These are phyloP conservation scores for Oligia strigilis DNA, from an alignment of 2,888 invertebrate species.

Conservation along the genomic window DNA sequence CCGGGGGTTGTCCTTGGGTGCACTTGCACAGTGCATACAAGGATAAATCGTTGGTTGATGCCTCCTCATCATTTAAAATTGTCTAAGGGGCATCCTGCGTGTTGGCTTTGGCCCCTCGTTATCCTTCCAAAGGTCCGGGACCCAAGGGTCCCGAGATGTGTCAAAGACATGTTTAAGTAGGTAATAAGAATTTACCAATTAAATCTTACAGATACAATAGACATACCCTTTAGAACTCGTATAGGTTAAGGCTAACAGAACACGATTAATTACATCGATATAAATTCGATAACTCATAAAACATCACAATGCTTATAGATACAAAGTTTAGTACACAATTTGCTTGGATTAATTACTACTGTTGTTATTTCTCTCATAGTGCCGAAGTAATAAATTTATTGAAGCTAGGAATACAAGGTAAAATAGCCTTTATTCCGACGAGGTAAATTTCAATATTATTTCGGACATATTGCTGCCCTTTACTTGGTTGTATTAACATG, in stretches of 20 bases:
- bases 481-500: conserved; percentile 38
- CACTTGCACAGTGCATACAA: too few relatives aligned
- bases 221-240: background rate
- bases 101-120: too few relatives aligned
- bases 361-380: conserved; percentile 44
- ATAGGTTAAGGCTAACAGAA: conserved; percentile 5
- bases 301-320: conserved; percentile 23
- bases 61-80: too few relatives aligned
- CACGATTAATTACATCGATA: conserved; percentile 40
- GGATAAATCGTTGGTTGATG: too few relatives aligned
- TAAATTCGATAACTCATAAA: conserved; percentile 35
- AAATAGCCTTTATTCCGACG: conserved; percentile 34
- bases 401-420: conserved; percentile 10
- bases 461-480: conserved; percentile 11
- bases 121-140: too few relatives aligned
- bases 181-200: background rate
- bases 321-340: conserved; percentile 45
- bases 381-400: conserved; percentile 51
- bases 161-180: too few relatives aligned
- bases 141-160: too few relatives aligned
- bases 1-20: too few relatives aligned
- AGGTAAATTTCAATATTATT: conserved; percentile 49
- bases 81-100: too few relatives aligned
- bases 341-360: conserved; percentile 47
- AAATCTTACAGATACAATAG: background rate